Percentiles rank a stretch among this genome's conserved stretches.
Evolutionary conservation across 2,797 vertebrate species (phyloP).

Genomic region (Rhabdophis nuchalis): DNA sequence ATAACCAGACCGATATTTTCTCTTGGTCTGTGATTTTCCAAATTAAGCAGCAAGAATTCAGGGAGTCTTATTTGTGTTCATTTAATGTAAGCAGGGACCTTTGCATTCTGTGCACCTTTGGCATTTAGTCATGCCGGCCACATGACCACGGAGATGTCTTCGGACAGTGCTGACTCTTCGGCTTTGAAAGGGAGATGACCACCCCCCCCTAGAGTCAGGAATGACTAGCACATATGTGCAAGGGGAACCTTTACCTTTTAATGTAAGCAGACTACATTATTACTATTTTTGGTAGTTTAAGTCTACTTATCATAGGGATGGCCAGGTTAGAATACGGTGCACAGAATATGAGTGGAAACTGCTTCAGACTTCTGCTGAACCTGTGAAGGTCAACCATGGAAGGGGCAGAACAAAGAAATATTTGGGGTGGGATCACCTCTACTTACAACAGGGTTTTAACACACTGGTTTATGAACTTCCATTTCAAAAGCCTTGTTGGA

Average conservation of each 20-base stretch:
- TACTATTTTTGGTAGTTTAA: neutral
- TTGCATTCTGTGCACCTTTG: too few relatives aligned
- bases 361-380: neutral
- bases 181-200: too few relatives aligned
- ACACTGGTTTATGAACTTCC: constrained; percentile 1
- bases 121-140: too few relatives aligned
- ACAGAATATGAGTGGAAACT: neutral
- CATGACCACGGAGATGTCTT: too few relatives aligned
- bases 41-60: neutral
- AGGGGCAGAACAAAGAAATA: neutral
- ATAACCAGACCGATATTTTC: neutral
- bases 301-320: neutral
- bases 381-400: neutral
- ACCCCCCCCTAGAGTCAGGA: too few relatives aligned
- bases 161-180: too few relatives aligned
- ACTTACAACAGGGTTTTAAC: neutral
- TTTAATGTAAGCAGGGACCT: neutral
- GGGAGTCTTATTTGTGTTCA: neutral
- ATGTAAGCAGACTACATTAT: neutral
- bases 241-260: neutral
- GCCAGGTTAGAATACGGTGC: neutral
- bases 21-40: neutral
- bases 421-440: neutral
- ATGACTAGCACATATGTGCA: too few relatives aligned
- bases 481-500: neutral